Base-by-base conservation (phyloP, 2,888 invertebrate genomes). In the Nemoura dubitans region DNA sequence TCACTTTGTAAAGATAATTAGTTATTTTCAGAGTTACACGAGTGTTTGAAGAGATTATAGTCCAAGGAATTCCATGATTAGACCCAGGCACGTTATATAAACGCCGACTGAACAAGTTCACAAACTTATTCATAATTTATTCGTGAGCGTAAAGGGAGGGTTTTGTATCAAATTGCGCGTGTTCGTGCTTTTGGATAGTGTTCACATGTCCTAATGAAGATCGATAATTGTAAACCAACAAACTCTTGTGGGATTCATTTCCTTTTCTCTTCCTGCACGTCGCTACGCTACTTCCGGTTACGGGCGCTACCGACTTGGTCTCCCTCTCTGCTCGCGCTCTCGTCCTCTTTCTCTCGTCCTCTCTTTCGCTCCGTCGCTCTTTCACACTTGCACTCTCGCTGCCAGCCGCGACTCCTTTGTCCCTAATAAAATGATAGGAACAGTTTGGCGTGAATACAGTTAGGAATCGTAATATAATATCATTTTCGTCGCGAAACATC, bases 141-240 rank as follows among this genome's bases (percentile, higher is more conserved):
- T 36, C 36, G 36, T 3, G 10, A 6, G 10, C 36, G 36, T 36
- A n/a, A n/a, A n/a, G n/a, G n/a, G n/a, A 36, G 36, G 36, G 36
- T 3, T 36, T 36, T 36, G 36, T 36, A 36, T 36, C 36, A 36
- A 36, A 36, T 36, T 36, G 36, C 36, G 3, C 36, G 36, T 21
- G 14, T 36, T 6, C 36, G 10, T 36, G 36, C 36, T 36, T 36
- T 36, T 36, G 10, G 36, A 36, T 36, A n/a, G 36, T 10, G 36
- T 59, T 59, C 59, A 21, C 59, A 14, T 59, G 59, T 59, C 14
- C 21, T 59, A 59, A 59, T 59, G 59, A 59, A 59, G 59, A 59
- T 59, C 59, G 59, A 59, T 59, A 59, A 59, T 59, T 59, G 59
- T 59, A 59, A 59, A 59, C 59, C 59, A 59, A 59, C 59, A 59